Evolutionary conservation across 2,888 invertebrate species (phyloP).

Genomic region (Heliconius charithonia): DNA sequence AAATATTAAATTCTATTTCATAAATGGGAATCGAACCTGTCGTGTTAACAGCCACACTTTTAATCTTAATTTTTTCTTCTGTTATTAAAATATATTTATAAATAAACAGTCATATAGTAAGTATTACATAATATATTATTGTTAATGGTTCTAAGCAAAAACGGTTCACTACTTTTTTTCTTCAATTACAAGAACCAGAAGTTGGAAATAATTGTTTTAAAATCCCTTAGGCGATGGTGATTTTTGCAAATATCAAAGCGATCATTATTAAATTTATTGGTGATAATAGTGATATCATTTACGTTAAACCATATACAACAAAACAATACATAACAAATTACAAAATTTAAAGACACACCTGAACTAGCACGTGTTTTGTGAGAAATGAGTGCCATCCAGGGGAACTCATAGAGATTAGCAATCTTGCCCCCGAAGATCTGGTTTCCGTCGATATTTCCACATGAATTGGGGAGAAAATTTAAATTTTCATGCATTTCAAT

Average conservation of each 20-base stretch:
- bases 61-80: background rate
- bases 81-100: background rate
- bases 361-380: constrained; percentile 60
- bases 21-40: too few relatives aligned
- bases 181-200: background rate
- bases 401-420: constrained; percentile 82
- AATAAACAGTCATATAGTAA: background rate
- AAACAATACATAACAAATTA: background rate
- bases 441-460: constrained; percentile 74
- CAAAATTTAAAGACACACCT: background rate
- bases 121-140: too few relatives aligned
- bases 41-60: too few relatives aligned
- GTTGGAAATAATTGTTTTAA: background rate
- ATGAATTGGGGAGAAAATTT: constrained; percentile 55
- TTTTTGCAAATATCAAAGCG: background rate
- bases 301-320: background rate
- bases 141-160: too few relatives aligned
- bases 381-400: constrained; percentile 86
- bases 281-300: background rate
- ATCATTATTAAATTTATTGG: background rate
- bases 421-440: constrained; percentile 81
- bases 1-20: too few relatives aligned
- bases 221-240: background rate
- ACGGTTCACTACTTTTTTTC: background rate
- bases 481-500: constrained; percentile 54